These are phyloP conservation scores for Bolinopsis microptera DNA, from an alignment of 37 sponge, comb jelly and placozoan species.

Conservation along the genomic window DNA sequence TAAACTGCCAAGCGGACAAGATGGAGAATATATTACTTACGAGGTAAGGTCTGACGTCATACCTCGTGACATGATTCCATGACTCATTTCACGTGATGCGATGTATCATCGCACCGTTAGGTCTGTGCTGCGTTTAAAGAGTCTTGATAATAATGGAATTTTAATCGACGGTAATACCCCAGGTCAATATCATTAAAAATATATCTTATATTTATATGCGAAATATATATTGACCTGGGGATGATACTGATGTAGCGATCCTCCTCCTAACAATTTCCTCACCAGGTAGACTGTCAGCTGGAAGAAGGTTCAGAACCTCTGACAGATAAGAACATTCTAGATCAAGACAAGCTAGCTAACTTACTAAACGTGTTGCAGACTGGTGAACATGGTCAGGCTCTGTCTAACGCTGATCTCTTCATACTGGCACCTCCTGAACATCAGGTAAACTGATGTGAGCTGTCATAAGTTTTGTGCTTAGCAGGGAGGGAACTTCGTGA, in stretches of 20 bases:
- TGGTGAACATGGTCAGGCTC: slow-evolving; percentile 59
- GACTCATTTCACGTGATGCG: neutral
- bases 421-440: slow-evolving; percentile 56
- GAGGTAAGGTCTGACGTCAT: slow-evolving; percentile 47
- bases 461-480: too few relatives aligned
- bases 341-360: slow-evolving; percentile 60
- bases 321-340: slow-evolving; percentile 52
- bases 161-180: too few relatives aligned
- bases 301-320: neutral
- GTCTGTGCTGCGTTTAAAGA: too few relatives aligned
- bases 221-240: too few relatives aligned
- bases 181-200: too few relatives aligned
- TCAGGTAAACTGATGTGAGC: neutral
- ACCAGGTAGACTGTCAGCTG: slow-evolving; percentile 64
- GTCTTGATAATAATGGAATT: too few relatives aligned
- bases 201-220: too few relatives aligned
- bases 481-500: too few relatives aligned
- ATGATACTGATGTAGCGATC: too few relatives aligned
- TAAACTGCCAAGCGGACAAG: slow-evolving; percentile 37
- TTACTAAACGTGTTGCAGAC: slow-evolving; percentile 41
- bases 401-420: slow-evolving; percentile 50
- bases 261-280: too few relatives aligned
- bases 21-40: slow-evolving; percentile 36
- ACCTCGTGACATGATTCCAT: too few relatives aligned
- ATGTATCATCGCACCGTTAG: too few relatives aligned